These are phyloP conservation scores for Candoia aspera DNA, from an alignment of 2,113 vertebrate genomes.

Conservation along the genomic window DNA sequence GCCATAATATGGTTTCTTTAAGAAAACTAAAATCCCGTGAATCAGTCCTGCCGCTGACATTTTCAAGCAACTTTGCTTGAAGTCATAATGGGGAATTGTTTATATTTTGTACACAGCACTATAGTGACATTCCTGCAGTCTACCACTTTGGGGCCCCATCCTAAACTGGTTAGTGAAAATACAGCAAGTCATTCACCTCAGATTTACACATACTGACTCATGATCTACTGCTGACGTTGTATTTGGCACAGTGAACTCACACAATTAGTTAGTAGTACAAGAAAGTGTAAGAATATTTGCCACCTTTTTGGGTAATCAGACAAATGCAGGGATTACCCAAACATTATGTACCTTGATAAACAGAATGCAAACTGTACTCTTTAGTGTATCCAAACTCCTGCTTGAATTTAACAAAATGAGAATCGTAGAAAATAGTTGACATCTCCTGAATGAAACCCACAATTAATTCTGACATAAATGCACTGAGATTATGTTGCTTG, in stretches of 20 bases:
- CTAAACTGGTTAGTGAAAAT: background rate
- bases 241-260: background rate
- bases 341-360: slow-evolving; percentile 49
- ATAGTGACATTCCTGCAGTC: background rate
- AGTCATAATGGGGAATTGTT: background rate
- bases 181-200: background rate
- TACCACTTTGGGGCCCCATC: too few species aligned
- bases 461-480: slow-evolving; percentile 58
- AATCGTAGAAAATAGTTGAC: slow-evolving; percentile 49
- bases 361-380: slow-evolving; percentile 44
- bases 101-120: background rate
- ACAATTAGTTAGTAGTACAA: background rate
- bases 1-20: background rate
- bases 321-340: slow-evolving; percentile 36
- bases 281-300: background rate
- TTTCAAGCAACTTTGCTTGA: background rate
- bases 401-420: slow-evolving; percentile 52
- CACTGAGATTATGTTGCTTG: slow-evolving; percentile 51
- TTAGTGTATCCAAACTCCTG: slow-evolving; percentile 38
- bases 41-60: background rate
- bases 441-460: slow-evolving; percentile 50
- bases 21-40: background rate
- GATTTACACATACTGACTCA: background rate
- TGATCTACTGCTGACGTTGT: background rate
- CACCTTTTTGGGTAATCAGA: background rate